A percentile compares a stretch with the other conserved stretches of the same genome.
Conservation (phyloP, 2,888 invertebrate species). For the Dicycla oo region DNA sequence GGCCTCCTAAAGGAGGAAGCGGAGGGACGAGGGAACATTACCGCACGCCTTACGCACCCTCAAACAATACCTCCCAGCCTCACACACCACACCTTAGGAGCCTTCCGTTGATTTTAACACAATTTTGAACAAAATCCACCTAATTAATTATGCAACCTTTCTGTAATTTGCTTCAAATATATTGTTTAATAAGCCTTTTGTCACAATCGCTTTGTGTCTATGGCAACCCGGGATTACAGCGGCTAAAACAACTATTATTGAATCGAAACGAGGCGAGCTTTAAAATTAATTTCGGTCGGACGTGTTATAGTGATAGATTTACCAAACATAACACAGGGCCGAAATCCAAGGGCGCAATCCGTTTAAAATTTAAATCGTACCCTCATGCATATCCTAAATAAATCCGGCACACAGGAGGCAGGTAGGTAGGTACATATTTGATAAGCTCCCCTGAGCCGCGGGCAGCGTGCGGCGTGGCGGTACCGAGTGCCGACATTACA, state of each 20-base stretch:
- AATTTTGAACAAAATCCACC: constrained; percentile 67
- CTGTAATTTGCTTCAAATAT: constrained; percentile 74
- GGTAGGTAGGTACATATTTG: constrained; percentile 89
- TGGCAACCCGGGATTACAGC: constrained; percentile 76
- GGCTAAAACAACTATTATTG: constrained; percentile 84
- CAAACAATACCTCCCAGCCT: constrained; percentile 63
- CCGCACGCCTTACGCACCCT: constrained; percentile 60
- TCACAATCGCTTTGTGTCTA: constrained; percentile 74
- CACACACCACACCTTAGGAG: constrained; percentile 58
- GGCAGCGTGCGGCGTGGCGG: constrained; percentile 70
- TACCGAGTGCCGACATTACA: constrained; percentile 69
- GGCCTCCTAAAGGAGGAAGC: constrained; percentile 50
- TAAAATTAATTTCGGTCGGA: constrained; percentile 75
- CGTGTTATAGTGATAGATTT: constrained; percentile 86
- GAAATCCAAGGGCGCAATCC: constrained; percentile 90
- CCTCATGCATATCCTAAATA: constrained; percentile 91
- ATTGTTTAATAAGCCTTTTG: constrained; percentile 78
- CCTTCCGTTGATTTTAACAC: constrained; percentile 63
- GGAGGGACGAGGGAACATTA: constrained; percentile 56
- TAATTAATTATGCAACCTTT: constrained; percentile 72
- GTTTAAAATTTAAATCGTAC: constrained; percentile 90
- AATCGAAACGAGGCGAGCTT: constrained; percentile 78
- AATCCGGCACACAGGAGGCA: constrained; percentile 87
- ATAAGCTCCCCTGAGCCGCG: constrained; percentile 84
- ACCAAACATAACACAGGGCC: constrained; percentile 85